Evolutionary conservation across 2,113 vertebrate species (phyloP).

Genomic region (pig (Sus scrofa)): DNA sequence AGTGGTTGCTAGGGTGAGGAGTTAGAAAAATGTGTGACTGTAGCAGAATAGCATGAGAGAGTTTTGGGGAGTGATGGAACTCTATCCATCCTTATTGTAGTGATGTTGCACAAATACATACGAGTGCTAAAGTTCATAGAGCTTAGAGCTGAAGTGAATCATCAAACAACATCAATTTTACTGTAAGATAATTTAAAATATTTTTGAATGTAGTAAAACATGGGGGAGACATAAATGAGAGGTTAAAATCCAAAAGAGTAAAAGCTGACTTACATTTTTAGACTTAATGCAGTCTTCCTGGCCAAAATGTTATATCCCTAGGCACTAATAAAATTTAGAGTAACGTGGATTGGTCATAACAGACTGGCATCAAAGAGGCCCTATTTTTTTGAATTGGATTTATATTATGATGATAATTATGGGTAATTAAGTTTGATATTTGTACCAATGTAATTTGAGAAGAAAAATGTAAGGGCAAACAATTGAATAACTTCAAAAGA

Average conservation of each 20-base stretch:
- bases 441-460: not conserved
- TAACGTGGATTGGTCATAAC: not conserved
- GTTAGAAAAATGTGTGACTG: not conserved
- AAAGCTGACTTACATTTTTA: not conserved
- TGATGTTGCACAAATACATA: not conserved
- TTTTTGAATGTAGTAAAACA: not conserved
- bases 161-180: not conserved
- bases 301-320: not conserved
- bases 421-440: not conserved
- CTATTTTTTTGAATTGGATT: not conserved
- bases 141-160: too few relatives aligned
- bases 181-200: not conserved
- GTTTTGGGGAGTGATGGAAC: not conserved
- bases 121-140: not conserved
- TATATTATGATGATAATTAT: not conserved
- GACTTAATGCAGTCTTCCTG: not conserved
- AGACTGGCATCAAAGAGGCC: not conserved
- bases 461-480: not conserved
- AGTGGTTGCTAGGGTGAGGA: not conserved
- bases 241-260: not conserved
- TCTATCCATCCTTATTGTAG: not conserved
- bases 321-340: not conserved
- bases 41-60: not conserved
- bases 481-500: not conserved
- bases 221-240: not conserved